phyloP scores from a whole-genome alignment of 2,888 invertebrate genomes.

The Lasioglossum malachurum region DNA sequence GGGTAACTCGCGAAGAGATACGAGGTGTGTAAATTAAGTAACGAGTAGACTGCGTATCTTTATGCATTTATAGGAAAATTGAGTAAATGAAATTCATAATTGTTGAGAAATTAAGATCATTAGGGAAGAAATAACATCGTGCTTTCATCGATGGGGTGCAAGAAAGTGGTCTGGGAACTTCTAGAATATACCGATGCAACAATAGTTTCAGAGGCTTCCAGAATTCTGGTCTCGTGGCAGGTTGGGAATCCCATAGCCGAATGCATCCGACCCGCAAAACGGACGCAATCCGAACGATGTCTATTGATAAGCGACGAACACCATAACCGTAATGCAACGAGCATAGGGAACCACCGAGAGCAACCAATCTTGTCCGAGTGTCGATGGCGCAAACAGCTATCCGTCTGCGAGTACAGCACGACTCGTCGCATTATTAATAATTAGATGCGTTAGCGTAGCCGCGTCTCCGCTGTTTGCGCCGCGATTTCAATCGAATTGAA shows the following conservation, averaged over 20 bases:
- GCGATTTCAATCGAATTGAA: conserved; percentile 72
- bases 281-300: conserved; percentile 40
- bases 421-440: conserved; percentile 74
- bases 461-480: conserved; percentile 63
- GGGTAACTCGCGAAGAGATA: no score
- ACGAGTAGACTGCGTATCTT: no score
- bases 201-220: background rate
- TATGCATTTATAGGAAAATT: no score
- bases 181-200: background rate
- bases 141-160: no score
- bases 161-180: background rate
- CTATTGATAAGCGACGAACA: conserved; percentile 50
- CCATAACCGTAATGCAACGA: conserved; percentile 46
- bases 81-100: no score
- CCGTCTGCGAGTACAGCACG: conserved; percentile 66
- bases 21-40: no score
- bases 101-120: no score
- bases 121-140: no score
- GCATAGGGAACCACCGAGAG: conserved; percentile 26
- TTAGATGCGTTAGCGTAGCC: conserved; percentile 52
- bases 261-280: conserved; percentile 14
- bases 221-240: background rate
- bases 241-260: background rate
- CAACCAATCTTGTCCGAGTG: conserved; percentile 52
- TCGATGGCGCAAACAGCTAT: conserved; percentile 68